Evolutionary conservation across 2,797 vertebrate species (phyloP).

Genomic region (Danio kyathit): DNA sequence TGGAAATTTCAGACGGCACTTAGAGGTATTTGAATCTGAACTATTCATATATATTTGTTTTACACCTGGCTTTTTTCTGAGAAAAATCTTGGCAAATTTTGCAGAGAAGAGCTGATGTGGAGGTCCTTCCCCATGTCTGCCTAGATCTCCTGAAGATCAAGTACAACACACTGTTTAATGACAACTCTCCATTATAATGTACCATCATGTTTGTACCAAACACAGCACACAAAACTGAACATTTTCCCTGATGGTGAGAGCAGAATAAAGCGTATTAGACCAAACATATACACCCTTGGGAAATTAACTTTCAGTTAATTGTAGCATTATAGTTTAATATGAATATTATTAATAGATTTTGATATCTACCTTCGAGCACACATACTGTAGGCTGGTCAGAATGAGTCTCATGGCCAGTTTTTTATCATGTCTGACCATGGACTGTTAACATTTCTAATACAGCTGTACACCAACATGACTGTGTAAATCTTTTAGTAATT

Average conservation of each 20-base stretch:
- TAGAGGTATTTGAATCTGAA: too few relatives aligned
- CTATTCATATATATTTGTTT: too few relatives aligned
- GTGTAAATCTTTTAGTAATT: not conserved
- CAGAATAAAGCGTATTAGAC: not conserved
- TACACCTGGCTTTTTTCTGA: conserved; percentile 2
- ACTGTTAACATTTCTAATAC: too few relatives aligned
- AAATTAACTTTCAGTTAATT: not conserved
- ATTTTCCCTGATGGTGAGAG: not conserved
- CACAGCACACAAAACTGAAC: not conserved
- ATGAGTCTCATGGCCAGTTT: too few relatives aligned
- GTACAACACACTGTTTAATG: not conserved
- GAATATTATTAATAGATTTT: not conserved
- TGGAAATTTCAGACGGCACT: too few relatives aligned
- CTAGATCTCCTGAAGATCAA: conserved; percentile 13
- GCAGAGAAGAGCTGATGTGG: conserved; percentile 15
- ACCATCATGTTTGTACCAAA: not conserved
- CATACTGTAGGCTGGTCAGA: not conserved
- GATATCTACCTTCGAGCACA: not conserved
- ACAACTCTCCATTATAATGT: not conserved
- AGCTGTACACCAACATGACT: not conserved
- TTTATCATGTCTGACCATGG: not conserved
- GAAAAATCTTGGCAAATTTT: conserved; percentile 14
- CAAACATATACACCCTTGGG: not conserved
- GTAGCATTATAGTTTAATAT: not conserved
- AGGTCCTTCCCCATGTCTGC: conserved; percentile 11